Evolutionary conservation across 2,888 invertebrate genomes (phyloP).

Genomic region (Schrankia costaestrigalis): DNA sequence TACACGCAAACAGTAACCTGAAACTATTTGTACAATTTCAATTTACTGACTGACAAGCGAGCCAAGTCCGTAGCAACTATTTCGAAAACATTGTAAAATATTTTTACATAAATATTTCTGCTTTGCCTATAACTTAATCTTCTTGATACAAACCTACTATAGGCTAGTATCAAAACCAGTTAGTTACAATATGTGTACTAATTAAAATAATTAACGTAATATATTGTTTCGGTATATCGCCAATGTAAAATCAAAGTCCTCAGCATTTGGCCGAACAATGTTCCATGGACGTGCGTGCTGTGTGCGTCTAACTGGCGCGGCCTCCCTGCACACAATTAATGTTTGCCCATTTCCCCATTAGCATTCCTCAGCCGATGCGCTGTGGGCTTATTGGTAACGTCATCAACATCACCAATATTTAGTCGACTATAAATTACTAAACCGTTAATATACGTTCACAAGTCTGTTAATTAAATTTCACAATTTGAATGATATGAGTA

Average conservation of each 20-base stretch:
- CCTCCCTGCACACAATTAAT: conserved; percentile 53
- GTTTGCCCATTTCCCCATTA: conserved; percentile 58
- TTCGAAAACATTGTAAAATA: too few relatives aligned
- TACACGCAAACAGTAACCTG: conserved; percentile 46
- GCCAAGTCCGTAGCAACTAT: too few relatives aligned
- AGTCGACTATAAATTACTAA: conserved; percentile 48
- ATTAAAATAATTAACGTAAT: too few relatives aligned
- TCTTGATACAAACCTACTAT: too few relatives aligned
- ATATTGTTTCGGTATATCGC: too few relatives aligned
- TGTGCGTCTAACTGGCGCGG: conserved; percentile 27
- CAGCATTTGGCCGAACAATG: too few relatives aligned
- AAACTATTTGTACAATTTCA: conserved; percentile 48
- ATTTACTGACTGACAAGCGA: conserved; percentile 51
- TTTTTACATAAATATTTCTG: too few relatives aligned
- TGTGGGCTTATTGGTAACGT: conserved; percentile 53
- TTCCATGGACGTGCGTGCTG: conserved; percentile 6
- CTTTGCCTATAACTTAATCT: too few relatives aligned
- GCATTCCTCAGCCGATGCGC: conserved; percentile 52
- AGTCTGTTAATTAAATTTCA: conserved; percentile 42
- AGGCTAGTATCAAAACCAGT: too few relatives aligned
- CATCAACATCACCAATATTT: conserved; percentile 57
- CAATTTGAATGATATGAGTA: conserved; percentile 40
- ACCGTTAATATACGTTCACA: conserved; percentile 34
- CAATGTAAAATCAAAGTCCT: too few relatives aligned
- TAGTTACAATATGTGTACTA: too few relatives aligned